Evolutionary conservation across 2,113 vertebrate species (phyloP).

Genomic region (Dinomys branickii): DNA sequence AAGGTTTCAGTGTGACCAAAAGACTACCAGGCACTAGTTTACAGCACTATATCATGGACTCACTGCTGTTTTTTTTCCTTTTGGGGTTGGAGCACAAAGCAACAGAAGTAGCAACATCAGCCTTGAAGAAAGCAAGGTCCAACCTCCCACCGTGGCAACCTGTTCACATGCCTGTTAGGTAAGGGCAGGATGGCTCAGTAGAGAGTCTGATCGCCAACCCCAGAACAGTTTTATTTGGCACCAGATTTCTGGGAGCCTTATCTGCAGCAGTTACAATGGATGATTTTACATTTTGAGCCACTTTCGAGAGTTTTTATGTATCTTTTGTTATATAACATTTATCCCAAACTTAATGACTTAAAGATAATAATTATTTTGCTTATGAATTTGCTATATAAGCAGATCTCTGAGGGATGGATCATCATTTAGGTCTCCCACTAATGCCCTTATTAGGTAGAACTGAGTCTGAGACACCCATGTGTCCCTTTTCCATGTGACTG

Average conservation of each 20-base stretch:
- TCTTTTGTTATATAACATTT: not conserved
- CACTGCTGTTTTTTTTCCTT: not conserved
- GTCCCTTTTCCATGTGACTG: not conserved
- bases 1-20: not conserved
- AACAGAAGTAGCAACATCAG: not conserved
- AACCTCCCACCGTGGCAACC: too few species aligned
- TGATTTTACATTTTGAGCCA: conserved; percentile 25
- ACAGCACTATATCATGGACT: not conserved
- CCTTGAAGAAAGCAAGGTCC: not conserved
- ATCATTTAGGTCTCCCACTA: not conserved
- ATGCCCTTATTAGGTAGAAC: not conserved
- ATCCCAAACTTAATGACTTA: not conserved
- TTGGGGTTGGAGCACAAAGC: not conserved
- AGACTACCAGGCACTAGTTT: not conserved
- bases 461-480: not conserved
- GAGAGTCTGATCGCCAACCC: not conserved
- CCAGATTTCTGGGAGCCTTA: not conserved
- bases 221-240: not conserved
- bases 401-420: not conserved
- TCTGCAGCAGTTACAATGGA: not conserved
- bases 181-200: not conserved
- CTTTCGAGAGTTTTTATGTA: not conserved
- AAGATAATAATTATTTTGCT: not conserved
- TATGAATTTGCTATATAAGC: not conserved
- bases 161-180: not conserved